Base-by-base conservation (phyloP, 2,888 invertebrate species). In the Lasius platythorax region DNA sequence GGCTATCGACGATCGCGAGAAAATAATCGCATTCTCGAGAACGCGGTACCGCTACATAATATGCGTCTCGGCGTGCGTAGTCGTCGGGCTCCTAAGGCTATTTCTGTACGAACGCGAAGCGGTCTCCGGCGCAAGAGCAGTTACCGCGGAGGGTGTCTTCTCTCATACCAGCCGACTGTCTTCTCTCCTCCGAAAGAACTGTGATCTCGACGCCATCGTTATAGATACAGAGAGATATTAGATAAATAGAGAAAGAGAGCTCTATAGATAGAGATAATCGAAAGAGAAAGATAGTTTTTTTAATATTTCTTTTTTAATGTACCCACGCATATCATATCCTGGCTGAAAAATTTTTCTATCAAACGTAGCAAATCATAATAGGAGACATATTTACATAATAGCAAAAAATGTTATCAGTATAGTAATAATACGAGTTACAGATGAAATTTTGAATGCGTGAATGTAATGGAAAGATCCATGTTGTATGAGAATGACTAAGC, bases 51-150 rank as follows among this genome's bases (percentile, higher is more conserved):
- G 88, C 86, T 88, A 86, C 90, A 86, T 87, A 88, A 91, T 89
- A 88, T 50, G 76, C 87, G 86, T 85, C 78, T 85, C 85, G 87
- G 58, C 83, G 78, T 67, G 75, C 78, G 75, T 89, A 40, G 78
- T 78, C 76, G 90, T 92, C 92, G 91, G 89, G 90, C 90, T 88
- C 53, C 88, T 91, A 91, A 90, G 89, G 92, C 91, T 93, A 93
- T 93, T 93, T 93, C 93, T 93, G 93, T 92, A 92, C 90, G 85
- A 86, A 88, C 88, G 87, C 88, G 90, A 88, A 88, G 90, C 91
- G 86, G 87, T 90, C 89, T 89, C 89, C 87, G 88, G 87, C 90
- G 86, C 85, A 78, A 88, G 72, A 87, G 85, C 82, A 79, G 78
- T 72, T 79, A 72, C 56, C 72, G 56, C 43, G 43, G 73, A 73